Evolutionary conservation across 37 sponge, comb jelly and placozoan species (phyloP), one percentile per base, ranked within the genome.

Genomic region (Hexactinellida sp.): DNA sequence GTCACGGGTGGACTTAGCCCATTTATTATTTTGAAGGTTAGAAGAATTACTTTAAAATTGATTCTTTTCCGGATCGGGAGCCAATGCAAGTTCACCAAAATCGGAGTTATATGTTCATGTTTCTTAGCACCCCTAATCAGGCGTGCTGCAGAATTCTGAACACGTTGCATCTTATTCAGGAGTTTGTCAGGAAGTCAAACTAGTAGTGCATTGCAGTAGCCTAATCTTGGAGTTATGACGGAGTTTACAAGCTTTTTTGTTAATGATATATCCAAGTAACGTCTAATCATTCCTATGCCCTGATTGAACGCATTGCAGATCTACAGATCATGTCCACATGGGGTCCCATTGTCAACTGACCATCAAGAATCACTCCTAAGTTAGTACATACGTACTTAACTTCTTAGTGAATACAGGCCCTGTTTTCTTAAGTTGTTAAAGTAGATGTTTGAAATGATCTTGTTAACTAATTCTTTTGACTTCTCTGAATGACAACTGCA

Each of bases 361-460:
- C 5, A 41, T 41, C 47, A 41, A 41, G 47, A 41, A n/a, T n/a
- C n/a, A n/a, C n/a, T n/a, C n/a, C n/a, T n/a, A n/a, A n/a, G n/a
- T n/a, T n/a, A n/a, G n/a, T n/a, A n/a, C n/a, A n/a, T n/a, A n/a
- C n/a, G n/a, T n/a, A 41, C 47, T 16, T n/a, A n/a, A n/a, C n/a
- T n/a, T n/a, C n/a, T n/a, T n/a, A n/a, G n/a, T n/a, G n/a, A n/a
- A n/a, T n/a, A n/a, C n/a, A n/a, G n/a, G 76, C 3, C 76, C 76
- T 63, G 76, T 63, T 63, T 63, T 23, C 76, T 63, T 63, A 63
- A 63, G 76, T 63, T 63, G 13, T 63, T 63, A 63, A 63, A 63
- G 76, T 28, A 63, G 76, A 63, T 63, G 76, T 63, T 63, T 7
- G 76, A 63, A 63, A 63, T n/a, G 34, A 3, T 23, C 5, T 63